phyloP scores from a whole-genome alignment of 2,888 invertebrate genomes.

The Apeira syringaria region DNA sequence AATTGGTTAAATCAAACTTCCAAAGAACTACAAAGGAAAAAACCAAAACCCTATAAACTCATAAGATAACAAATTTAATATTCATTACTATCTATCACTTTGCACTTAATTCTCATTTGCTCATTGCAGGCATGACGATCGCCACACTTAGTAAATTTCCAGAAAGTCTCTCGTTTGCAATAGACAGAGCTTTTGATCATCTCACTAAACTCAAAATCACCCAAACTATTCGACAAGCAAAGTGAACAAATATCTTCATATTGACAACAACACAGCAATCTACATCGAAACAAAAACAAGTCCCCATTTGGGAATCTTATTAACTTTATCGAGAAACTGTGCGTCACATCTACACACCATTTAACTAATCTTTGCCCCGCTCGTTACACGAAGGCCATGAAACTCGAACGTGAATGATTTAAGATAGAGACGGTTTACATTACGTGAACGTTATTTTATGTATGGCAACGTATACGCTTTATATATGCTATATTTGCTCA shows the following conservation, averaged over 20 bases:
- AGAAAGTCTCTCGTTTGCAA: too few relatives aligned
- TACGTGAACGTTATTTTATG: slow-evolving; percentile 23
- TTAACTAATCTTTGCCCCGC: slow-evolving; percentile 34
- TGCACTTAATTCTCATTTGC: too few relatives aligned
- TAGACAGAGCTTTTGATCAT: too few relatives aligned
- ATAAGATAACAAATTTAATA: too few relatives aligned
- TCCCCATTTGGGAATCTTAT: slow-evolving; percentile 7
- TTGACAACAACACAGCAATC: neutral
- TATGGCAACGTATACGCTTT: slow-evolving; percentile 1
- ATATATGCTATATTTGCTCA: too few relatives aligned
- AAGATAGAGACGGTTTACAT: slow-evolving; percentile 35
- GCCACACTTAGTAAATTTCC: too few relatives aligned
- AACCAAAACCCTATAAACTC: too few relatives aligned
- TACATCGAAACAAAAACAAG: slow-evolving; percentile 6
- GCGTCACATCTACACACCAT: slow-evolving; percentile 25
- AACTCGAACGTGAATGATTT: slow-evolving; percentile 52
- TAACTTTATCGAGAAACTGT: slow-evolving; percentile 15
- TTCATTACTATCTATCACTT: too few relatives aligned
- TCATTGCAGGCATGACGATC: too few relatives aligned
- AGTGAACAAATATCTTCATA: slow-evolving; percentile 2
- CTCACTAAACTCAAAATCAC: neutral
- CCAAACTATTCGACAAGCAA: neutral
- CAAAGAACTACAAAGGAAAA: too few relatives aligned
- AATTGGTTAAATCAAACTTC: too few relatives aligned
- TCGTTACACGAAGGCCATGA: slow-evolving; percentile 36